phyloP scores from a whole-genome alignment of 2,888 invertebrate species.

The Abrostola triplasia region DNA sequence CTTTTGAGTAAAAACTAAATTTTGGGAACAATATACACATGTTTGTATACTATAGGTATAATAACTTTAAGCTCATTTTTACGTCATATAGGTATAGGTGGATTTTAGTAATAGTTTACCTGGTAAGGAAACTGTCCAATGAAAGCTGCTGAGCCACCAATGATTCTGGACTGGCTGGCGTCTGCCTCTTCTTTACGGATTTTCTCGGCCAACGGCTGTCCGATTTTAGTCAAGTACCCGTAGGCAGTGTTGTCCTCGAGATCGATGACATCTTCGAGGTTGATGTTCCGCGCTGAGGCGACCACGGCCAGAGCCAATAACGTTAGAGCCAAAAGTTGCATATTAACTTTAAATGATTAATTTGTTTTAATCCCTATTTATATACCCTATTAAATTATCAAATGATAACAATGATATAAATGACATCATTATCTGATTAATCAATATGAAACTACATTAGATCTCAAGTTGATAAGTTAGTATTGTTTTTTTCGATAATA shows the following conservation, averaged over 20 bases:
- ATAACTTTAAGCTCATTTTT: neutral
- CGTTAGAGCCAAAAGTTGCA: slow-evolving; percentile 11
- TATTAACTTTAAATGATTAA: no score
- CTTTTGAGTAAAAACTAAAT: no score
- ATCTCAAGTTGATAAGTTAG: no score
- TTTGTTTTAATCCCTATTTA: no score
- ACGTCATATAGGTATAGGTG: neutral
- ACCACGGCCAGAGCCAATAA: slow-evolving; percentile 43
- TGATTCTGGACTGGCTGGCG: slow-evolving; percentile 42
- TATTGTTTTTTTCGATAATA: no score
- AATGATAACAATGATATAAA: no score
- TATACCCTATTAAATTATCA: no score
- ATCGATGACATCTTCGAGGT: slow-evolving; percentile 36
- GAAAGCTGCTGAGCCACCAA: slow-evolving; percentile 46
- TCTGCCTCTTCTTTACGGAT: slow-evolving; percentile 47
- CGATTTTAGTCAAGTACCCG: slow-evolving; percentile 50
- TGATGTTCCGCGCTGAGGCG: slow-evolving; percentile 34
- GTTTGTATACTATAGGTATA: no score
- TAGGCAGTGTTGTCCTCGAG: slow-evolving; percentile 48
- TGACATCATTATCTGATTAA: no score
- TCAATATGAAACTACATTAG: no score
- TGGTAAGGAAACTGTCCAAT: slow-evolving; percentile 55
- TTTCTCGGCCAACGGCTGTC: slow-evolving; percentile 51
- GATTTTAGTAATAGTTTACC: slow-evolving; percentile 27
- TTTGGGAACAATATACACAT: no score